Evolutionary conservation across 1,140 invertebrate genomes (phyloP), one percentile per base, ranked within the genome.

Genomic region (Globodera rostochiensis): DNA sequence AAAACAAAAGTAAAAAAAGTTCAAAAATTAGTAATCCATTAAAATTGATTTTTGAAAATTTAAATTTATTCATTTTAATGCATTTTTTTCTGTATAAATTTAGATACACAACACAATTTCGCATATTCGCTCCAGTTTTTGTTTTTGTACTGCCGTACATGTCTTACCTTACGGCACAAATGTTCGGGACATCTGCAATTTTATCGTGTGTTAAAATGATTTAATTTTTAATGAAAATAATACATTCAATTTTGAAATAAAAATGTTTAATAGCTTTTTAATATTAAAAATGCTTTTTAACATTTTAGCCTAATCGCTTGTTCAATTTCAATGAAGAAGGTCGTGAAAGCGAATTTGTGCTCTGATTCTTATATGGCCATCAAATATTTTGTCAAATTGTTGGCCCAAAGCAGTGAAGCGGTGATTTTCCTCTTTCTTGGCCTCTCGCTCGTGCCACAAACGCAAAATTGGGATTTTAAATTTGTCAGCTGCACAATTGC

Each of bases 361-460:
- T 94, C 95, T 91, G 98, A 98, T 91, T 98, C 96, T 0, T 95
- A 97, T 86, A 97, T 95, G 4, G 98, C 96, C 5, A 94, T 98
- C 71, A 98, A 98, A 90, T 98, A 98, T 90, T 95, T 96, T 71
- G 95, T 98, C 93, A 98, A 98, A 91, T 98, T 98, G 96, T 91
- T 98, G 19, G 74, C 86, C 9, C 84, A 85, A 66, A 77, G 64
- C 81, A 85, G 96, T 8, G 97, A 99, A 91, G 98, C 96, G 0
- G 95, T 99, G 88, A 98, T 99, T 88, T 99, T 99, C 91, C 96
- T 99, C 95, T 98, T 98, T 91, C 93, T 99, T 50, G 95, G 97
- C 0, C 95, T 98, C 13, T 95, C 96, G 25, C 98, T 96, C 0
- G 94, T 98, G n/a, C 78, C 86, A 36, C 69, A 64, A 64, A 64